Base-by-base conservation (phyloP, 2,797 vertebrate species). In the Acipenser oxyrinchus region DNA sequence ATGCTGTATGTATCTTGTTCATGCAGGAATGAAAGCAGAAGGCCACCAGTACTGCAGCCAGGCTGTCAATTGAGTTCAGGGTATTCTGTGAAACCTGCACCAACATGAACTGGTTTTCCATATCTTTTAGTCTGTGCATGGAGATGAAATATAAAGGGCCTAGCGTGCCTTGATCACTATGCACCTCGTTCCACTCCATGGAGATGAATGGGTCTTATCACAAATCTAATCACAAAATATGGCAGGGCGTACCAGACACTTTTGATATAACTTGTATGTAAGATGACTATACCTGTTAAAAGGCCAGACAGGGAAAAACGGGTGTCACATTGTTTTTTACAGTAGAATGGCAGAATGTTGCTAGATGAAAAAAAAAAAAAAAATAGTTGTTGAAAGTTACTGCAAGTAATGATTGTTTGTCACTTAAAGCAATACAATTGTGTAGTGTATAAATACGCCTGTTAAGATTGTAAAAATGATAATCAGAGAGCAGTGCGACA, bases 101-200 rank as follows among this genome's bases (percentile, higher is more conserved):
- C 66, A 65, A 82, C 84, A 83, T 79, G 86, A 85, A 37, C 74
- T 70, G 72, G 72, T 59, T 69, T 13, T 77, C 75, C 66, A 4
- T 86, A 83, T 82, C 81, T 62, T 75, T 62, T 59, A 73, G 82
- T 84, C 71, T 70, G 64, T 66, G 59, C 65, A 72, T 63, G 60
- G 69, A 74, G 71, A 81, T 78, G 82, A 79, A 82, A 74, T 51
- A 66, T 68, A 74, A 80, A 78, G 72, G 73, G 77, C 77, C 75
- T 88, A 83, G 83, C 84, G 85, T 88, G 87, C 86, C 77, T 85
- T 72, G 81, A 79, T 85, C 73, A 70, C 77, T 70, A 79, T 82
- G 76, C 81, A 76, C 84, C 78, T 76, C 79, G 85, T 88, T 88
- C 83, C 84, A 80, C 81, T 74, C 72, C 71, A 70, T 85, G 79